A percentile compares a stretch with the other conserved stretches of the same genome.
Evolutionary conservation across 2,113 vertebrate species (phyloP).

Genomic region (Dipodomys merriami): DNA sequence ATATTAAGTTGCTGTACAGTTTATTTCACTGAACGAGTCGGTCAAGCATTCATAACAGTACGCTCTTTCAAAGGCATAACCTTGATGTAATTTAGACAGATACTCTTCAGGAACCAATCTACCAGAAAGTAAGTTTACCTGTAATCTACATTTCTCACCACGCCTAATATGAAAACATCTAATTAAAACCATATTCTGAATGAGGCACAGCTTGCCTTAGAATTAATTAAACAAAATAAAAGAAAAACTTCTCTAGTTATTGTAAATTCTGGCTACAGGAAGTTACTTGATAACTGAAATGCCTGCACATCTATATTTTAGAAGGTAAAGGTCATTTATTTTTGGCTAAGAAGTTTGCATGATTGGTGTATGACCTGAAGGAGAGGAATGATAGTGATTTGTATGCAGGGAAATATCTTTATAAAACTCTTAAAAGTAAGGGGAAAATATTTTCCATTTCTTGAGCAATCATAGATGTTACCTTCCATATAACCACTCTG

Average conservation of each 20-base stretch:
- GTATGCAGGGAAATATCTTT: constrained; percentile 8
- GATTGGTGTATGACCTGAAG: neutral
- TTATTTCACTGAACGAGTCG: constrained; percentile 38
- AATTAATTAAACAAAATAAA: constrained; percentile 76
- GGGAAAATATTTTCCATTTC: neutral
- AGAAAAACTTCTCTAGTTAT: constrained; percentile 58
- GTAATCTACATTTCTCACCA: constrained; percentile 52
- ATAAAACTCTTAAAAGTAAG: constrained; percentile 18
- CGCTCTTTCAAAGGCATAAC: constrained; percentile 1
- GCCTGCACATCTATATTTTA: constrained; percentile 30
- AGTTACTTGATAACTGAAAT: constrained; percentile 66
- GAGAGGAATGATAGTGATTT: constrained; percentile 8
- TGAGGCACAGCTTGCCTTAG: constrained; percentile 56
- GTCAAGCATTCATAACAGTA: constrained; percentile 13
- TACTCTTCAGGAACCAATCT: constrained; percentile 24
- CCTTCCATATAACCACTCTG: neutral
- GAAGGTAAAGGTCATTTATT: constrained; percentile 67
- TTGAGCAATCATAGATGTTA: neutral
- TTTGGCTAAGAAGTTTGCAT: constrained; percentile 54
- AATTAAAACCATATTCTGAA: constrained; percentile 72
- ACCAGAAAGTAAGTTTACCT: constrained; percentile 59
- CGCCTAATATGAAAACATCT: constrained; percentile 33
- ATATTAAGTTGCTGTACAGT: constrained; percentile 25
- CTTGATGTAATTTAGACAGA: constrained; percentile 40
- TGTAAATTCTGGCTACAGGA: constrained; percentile 57